Evolutionary conservation across 2,113 vertebrate species (phyloP).

Genomic region (Tyto alba): DNA sequence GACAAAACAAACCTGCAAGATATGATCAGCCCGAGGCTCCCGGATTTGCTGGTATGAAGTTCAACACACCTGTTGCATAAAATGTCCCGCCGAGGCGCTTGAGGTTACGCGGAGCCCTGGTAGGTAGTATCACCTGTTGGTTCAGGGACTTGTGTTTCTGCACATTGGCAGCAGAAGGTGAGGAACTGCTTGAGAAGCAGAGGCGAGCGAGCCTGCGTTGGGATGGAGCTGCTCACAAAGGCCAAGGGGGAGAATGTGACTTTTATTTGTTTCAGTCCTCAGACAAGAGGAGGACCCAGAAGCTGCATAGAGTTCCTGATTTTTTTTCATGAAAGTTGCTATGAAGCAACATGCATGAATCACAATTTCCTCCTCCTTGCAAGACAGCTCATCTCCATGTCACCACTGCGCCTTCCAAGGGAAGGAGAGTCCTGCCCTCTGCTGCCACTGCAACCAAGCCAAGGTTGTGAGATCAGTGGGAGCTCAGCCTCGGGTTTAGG

Average conservation of each 20-base stretch:
- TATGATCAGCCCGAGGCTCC: constrained; percentile 74
- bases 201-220: not conserved
- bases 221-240: not conserved
- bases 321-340: not conserved
- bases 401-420: not conserved
- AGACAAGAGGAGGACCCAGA: not conserved
- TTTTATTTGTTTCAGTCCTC: not conserved
- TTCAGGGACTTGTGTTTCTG: not conserved
- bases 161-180: not conserved
- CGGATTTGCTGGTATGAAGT: constrained; percentile 82
- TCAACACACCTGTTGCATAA: not conserved
- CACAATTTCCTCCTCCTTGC: not conserved
- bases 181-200: not conserved
- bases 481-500: not conserved
- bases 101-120: not conserved
- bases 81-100: not conserved
- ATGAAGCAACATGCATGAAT: not conserved
- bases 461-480: not conserved
- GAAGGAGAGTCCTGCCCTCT: not conserved
- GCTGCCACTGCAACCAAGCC: not conserved
- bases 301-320: accelerated
- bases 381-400: not conserved
- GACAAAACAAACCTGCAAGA: constrained; percentile 93
- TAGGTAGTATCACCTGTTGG: not conserved
- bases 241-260: not conserved